A percentile compares a stretch with the other conserved stretches of the same genome.
These are phyloP conservation scores for Leucozona laternaria DNA, from an alignment of 2,888 invertebrate species.

Conservation along the genomic window DNA sequence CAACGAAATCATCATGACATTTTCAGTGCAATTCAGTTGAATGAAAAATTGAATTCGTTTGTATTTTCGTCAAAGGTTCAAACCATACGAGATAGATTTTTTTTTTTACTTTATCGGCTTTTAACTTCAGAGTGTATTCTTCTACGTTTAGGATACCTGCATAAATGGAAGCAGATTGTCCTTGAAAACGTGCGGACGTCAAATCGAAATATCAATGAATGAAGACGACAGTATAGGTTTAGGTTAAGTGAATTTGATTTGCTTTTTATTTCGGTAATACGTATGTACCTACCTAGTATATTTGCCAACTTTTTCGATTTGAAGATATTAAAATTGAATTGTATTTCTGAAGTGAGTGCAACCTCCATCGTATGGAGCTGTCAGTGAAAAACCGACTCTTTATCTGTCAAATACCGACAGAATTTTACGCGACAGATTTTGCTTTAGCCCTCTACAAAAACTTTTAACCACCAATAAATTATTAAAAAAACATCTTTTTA, in stretches of 20 bases:
- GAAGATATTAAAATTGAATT: not conserved
- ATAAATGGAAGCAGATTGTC: not conserved
- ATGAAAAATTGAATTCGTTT: slow-evolving; percentile 49
- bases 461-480: no score
- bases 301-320: not conserved
- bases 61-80: slow-evolving; percentile 36
- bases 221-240: not conserved
- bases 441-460: no score
- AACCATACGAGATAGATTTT: not conserved
- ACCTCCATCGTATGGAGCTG: no score
- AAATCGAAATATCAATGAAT: not conserved
- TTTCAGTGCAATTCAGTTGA: slow-evolving; percentile 28
- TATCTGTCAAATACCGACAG: no score
- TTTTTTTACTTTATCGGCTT: slow-evolving; percentile 22
- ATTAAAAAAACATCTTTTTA: no score
- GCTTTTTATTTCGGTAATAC: not conserved
- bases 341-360: not conserved
- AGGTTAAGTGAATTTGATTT: not conserved
- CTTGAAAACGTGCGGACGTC: not conserved
- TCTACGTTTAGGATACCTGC: not conserved
- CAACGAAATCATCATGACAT: slow-evolving; percentile 15
- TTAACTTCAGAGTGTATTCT: slow-evolving; percentile 19
- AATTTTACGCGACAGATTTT: no score
- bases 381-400: no score
- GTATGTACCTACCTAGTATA: no score